phyloP scores from a whole-genome alignment of 2,888 invertebrate genomes.

The Hydroisotoma schaefferi region DNA sequence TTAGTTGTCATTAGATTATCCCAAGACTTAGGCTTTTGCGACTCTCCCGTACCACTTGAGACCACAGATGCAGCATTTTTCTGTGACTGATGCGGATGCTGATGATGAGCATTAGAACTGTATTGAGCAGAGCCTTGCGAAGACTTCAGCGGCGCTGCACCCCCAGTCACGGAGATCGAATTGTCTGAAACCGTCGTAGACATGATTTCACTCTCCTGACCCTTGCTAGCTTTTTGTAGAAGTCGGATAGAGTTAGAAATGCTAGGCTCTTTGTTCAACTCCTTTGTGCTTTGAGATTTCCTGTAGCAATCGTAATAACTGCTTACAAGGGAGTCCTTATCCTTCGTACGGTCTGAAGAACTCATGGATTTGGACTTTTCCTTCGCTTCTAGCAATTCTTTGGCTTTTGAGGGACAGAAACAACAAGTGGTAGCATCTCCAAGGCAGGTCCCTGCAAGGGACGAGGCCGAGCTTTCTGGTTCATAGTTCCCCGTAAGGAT shows the following conservation, averaged over 20 bases:
- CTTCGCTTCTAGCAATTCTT: conserved; percentile 32
- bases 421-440: conserved; percentile 43
- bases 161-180: conserved; percentile 49
- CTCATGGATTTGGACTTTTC: conserved; percentile 45
- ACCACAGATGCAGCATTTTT: neutral
- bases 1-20: conserved; percentile 77
- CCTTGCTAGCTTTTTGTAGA: no score
- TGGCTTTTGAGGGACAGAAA: conserved; percentile 38
- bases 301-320: conserved; percentile 47
- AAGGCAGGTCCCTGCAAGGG: conserved; percentile 39
- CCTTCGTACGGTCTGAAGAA: conserved; percentile 27
- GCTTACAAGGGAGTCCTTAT: conserved; percentile 14
- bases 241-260: neutral
- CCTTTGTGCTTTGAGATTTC: conserved; percentile 46
- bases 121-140: conserved; percentile 53
- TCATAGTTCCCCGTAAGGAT: conserved; percentile 53
- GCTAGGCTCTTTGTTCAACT: conserved; percentile 26
- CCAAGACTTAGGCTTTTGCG: conserved; percentile 79
- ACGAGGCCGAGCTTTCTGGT: conserved; percentile 25
- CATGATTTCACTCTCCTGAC: conserved; percentile 15
- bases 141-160: conserved; percentile 57
- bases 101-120: conserved; percentile 37
- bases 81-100: conserved; percentile 9
- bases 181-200: conserved; percentile 21
- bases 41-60: neutral